Percentiles rank a stretch among this genome's conserved stretches.
These are phyloP conservation scores for Cheilosia variabilis DNA, from an alignment of 2,888 invertebrate genomes.

Conservation along the genomic window DNA sequence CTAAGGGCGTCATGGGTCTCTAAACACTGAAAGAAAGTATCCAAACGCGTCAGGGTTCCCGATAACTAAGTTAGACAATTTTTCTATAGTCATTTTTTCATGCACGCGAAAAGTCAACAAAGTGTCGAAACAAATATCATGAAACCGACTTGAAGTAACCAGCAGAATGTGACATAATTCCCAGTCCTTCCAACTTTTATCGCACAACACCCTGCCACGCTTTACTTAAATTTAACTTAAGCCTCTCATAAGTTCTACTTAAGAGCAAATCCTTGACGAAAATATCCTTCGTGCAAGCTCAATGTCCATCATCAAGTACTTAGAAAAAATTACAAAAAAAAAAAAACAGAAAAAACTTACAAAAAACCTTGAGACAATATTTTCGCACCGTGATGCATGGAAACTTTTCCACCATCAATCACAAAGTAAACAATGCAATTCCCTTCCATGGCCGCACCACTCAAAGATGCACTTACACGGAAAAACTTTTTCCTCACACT, in stretches of 20 bases:
- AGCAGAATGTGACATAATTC: not conserved
- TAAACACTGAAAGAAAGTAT: too few species aligned
- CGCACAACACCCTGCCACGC: not conserved
- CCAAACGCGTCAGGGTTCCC: too few species aligned
- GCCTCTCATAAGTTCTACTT: not conserved
- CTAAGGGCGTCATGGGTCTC: too few species aligned
- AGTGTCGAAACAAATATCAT: too few species aligned
- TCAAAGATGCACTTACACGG: slow-evolving; percentile 52
- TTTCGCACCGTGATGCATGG: slow-evolving; percentile 5
- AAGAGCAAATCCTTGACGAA: slow-evolving; percentile 2
- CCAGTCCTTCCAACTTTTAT: not conserved
- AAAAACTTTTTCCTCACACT: slow-evolving; percentile 10
- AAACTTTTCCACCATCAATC: slow-evolving; percentile 59
- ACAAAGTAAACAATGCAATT: slow-evolving; percentile 59
- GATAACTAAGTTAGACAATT: too few species aligned
- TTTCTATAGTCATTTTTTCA: too few species aligned
- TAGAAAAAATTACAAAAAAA: not conserved
- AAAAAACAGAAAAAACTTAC: not conserved
- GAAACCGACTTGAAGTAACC: too few species aligned
- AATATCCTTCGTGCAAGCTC: slow-evolving; percentile 4
- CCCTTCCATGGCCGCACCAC: slow-evolving; percentile 58
- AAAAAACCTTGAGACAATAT: slow-evolving; percentile 43
- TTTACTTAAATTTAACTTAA: not conserved
- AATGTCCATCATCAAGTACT: slow-evolving; percentile 2
- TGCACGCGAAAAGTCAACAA: too few species aligned